Conservation (phyloP, 2,888 invertebrate genomes). For the Sussaba pulchella region DNA sequence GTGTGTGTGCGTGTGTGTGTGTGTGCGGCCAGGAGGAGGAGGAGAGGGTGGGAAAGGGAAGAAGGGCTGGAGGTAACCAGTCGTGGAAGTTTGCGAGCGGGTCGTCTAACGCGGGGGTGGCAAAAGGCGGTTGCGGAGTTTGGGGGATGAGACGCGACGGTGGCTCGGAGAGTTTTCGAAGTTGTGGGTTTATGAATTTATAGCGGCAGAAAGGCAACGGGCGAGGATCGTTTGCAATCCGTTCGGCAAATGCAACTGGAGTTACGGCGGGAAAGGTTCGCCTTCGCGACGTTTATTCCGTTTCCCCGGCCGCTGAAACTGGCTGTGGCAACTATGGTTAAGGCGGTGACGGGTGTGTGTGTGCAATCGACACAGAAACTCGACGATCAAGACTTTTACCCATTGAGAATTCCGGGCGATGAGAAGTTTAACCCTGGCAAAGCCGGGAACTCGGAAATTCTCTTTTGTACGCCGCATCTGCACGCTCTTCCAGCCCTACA, state of each 20-base stretch:
- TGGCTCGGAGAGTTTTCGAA: constrained; percentile 76
- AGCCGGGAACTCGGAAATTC: background rate
- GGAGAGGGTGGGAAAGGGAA: constrained; percentile 21
- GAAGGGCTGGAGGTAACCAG: constrained; percentile 49
- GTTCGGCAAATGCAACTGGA: constrained; percentile 78
- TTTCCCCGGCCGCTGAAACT: constrained; percentile 46
- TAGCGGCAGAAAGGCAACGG: constrained; percentile 78
- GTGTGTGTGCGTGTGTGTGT: too few species aligned
- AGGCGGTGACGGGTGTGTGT: constrained; percentile 5
- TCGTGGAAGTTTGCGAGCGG: constrained; percentile 55
- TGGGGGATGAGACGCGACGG: constrained; percentile 29
- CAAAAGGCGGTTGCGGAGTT: constrained; percentile 27
- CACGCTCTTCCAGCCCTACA: background rate
- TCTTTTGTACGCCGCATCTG: background rate
- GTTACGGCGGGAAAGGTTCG: constrained; percentile 73
- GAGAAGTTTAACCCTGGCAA: constrained; percentile 47
- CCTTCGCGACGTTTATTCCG: constrained; percentile 72
- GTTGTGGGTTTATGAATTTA: constrained; percentile 84
- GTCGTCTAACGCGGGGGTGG: constrained; percentile 19
- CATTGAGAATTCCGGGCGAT: constrained; percentile 51
- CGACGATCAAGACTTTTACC: constrained; percentile 47
- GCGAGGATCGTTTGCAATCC: constrained; percentile 59
- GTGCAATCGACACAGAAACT: constrained; percentile 49
- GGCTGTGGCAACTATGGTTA: background rate
- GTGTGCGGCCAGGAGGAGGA: constrained; percentile 35